Conservation (phyloP, 2,113 vertebrate species). For the Craseonycteris thonglongyai region DNA sequence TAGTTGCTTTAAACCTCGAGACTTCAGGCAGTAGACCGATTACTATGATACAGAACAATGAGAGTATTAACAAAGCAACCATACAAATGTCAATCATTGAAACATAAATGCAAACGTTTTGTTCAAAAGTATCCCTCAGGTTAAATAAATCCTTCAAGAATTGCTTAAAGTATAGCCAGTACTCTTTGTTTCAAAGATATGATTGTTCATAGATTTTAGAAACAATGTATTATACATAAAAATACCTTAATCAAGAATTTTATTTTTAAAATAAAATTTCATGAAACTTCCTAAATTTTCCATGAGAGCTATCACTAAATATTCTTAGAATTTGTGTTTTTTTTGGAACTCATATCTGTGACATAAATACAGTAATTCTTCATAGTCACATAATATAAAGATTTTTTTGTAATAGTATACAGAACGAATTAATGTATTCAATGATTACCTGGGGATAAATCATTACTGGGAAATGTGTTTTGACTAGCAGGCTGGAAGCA, state of each 20-base stretch:
- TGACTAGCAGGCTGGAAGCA: not conserved
- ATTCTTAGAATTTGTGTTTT: not conserved
- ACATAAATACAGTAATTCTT: not conserved
- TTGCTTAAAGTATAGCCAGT: not conserved
- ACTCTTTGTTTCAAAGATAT: not conserved
- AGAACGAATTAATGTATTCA: not conserved
- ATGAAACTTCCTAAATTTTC: not conserved
- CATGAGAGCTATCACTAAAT: not conserved
- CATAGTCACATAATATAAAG: not conserved
- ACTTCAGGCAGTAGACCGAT: not conserved
- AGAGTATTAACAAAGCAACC: not conserved
- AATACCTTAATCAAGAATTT: not conserved
- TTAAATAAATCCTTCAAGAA: not conserved
- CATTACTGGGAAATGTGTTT: not conserved
- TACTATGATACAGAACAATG: not conserved
- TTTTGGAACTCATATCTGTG: not conserved
- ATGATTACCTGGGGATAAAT: not conserved
- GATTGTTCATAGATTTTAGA: not conserved
- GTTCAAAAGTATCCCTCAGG: not conserved
- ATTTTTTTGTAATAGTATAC: not conserved
- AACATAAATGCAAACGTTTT: not conserved
- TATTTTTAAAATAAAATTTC: not conserved
- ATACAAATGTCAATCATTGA: not conserved
- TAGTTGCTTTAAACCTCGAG: not conserved
- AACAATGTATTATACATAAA: not conserved